Conservation (phyloP, 2,888 invertebrate species). For the Cotesia congregata region DNA sequence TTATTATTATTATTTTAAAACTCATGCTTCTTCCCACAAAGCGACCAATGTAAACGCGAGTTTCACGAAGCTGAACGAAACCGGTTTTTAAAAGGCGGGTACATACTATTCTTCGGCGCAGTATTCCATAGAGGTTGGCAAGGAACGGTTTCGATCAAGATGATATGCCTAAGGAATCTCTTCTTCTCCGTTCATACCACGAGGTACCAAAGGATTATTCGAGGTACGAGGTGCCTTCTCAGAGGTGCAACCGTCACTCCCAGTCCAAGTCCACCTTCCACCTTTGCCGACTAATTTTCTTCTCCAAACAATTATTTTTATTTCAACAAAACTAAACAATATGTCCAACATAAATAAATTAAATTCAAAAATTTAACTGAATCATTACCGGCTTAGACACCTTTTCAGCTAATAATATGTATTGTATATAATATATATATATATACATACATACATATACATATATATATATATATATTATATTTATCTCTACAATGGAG, state of each 20-base stretch:
- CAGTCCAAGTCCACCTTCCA: constrained; percentile 2
- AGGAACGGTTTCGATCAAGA: constrained; percentile 43
- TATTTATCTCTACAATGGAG: not conserved
- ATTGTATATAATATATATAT: not conserved
- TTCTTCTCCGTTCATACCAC: constrained; percentile 25
- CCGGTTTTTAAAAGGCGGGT: constrained; percentile 61
- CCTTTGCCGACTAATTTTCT: constrained; percentile 11
- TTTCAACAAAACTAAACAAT: not conserved
- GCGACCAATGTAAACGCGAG: constrained; percentile 63
- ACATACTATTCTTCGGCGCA: constrained; percentile 53
- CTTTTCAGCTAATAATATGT: constrained; percentile 17
- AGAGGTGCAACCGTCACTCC: constrained; percentile 12
- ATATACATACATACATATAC: no score
- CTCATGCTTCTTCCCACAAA: constrained; percentile 57
- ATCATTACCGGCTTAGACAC: not conserved
- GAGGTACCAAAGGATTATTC: constrained; percentile 26
- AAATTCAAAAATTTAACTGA: not conserved
- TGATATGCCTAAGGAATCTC: constrained; percentile 46
- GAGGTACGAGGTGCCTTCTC: constrained; percentile 23
- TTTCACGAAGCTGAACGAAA: constrained; percentile 64
- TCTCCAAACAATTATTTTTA: not conserved
- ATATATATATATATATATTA: not conserved
- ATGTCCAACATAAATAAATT: not conserved
- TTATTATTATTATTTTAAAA: constrained; percentile 52
- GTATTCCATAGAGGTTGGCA: constrained; percentile 46